Base-by-base conservation (phyloP, 2,797 vertebrate species). In the Lutra lutra region DNA sequence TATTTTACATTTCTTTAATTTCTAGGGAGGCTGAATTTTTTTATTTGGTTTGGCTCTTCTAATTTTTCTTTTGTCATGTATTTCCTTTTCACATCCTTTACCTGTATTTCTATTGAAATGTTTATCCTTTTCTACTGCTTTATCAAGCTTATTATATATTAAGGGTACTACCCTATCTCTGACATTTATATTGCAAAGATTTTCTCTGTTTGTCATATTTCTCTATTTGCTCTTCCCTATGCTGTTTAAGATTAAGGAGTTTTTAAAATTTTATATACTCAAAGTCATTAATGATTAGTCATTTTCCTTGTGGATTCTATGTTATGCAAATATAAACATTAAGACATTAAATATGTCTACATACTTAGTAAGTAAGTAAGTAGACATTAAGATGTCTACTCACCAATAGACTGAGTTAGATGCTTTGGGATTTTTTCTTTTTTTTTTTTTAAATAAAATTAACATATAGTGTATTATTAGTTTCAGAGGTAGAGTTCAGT, bases 261-360 rank as follows among this genome's bases (percentile, higher is more conserved):
- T 83, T 80, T 89, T 29, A 32, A 51, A 46, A 66, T 80, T 58
- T 86, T 79, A 60, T 62, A 38, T 46, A 58, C 5, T 86, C 60
- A 68, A 90, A 83, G 10, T 40, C n/a, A 40, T 93, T 86, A 89
- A 7, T 93, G 13, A 40, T 95, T 86, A 89, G 9, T 95, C 15
- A 89, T 91, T 82, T 86, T 18, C 32, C 83, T 20, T 66, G 89
- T 64, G 51, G 32, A 62, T 83, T 96, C 8, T 83, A 17, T 54
- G 20, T 82, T 94, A 51, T 17, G 48, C 14, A 51, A 51, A 51
- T 17, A 51, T 17, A 51, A 14, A 51, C 48, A 51, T 51, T 51
- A 51, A 51, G 48, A 15, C 48, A 51, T 51, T 51, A 51, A 51
- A 3, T 51, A 51, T 51, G 48, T 51, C 48, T 51, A 51, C 48